Percentiles rank a stretch among this genome's conserved stretches.
Evolutionary conservation across 2,888 invertebrate species (phyloP).

Genomic region (Plemyria rubiginata): DNA sequence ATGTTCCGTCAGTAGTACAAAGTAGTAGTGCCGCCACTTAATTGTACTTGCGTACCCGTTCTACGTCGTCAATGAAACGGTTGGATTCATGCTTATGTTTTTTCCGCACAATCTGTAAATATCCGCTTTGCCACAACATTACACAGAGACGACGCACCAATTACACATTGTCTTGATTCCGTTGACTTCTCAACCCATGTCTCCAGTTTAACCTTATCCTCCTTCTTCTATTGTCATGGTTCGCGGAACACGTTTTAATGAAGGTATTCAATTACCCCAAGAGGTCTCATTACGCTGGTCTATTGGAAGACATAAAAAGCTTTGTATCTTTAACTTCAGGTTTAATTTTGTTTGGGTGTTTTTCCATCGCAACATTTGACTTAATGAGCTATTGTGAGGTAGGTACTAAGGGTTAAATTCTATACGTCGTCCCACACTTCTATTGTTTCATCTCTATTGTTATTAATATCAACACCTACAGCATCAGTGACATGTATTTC

Average conservation of each 20-base stretch:
- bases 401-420: conserved; percentile 50
- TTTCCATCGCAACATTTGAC: conserved; percentile 42
- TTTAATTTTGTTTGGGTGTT: conserved; percentile 47
- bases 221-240: conserved; percentile 44
- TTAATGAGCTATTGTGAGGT: conserved; percentile 56
- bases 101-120: conserved; percentile 36
- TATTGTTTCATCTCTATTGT: conserved; percentile 58
- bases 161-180: conserved; percentile 58
- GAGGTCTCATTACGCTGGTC: conserved; percentile 44
- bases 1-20: not conserved
- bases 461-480: conserved; percentile 56
- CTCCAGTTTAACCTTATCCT: conserved; percentile 51
- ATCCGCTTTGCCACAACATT: conserved; percentile 44
- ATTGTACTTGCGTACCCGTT: not conserved
- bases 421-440: conserved; percentile 64
- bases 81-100: conserved; percentile 32
- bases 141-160: conserved; percentile 48
- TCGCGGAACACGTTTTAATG: conserved; percentile 41
- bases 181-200: conserved; percentile 49
- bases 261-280: conserved; percentile 45
- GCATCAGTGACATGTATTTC: conserved; percentile 46
- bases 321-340: conserved; percentile 45
- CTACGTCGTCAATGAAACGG: conserved; percentile 12
- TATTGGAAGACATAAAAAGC: conserved; percentile 39
- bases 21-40: not conserved